Conservation (phyloP, 2,797 vertebrate species). For the Acipenser ruthenus region DNA sequence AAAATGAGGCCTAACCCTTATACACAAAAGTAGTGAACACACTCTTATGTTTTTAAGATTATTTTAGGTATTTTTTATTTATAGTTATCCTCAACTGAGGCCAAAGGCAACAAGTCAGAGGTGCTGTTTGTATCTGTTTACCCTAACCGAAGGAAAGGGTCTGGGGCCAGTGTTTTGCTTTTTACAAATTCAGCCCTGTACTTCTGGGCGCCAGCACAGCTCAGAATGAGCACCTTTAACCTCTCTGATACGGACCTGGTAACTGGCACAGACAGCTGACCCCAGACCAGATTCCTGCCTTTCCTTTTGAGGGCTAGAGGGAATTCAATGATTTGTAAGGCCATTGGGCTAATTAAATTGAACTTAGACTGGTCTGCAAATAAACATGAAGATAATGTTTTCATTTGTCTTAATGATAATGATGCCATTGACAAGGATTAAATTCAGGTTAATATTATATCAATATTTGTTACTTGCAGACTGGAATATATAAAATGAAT, state of each 20-base stretch:
- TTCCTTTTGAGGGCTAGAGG: constrained; percentile 59
- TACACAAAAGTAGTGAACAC: no score
- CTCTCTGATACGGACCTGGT: constrained; percentile 59
- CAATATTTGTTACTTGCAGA: no score
- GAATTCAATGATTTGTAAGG: constrained; percentile 53
- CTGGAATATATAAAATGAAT: no score
- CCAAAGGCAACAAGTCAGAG: constrained; percentile 30
- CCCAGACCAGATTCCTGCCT: constrained; percentile 57
- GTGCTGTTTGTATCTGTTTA: constrained; percentile 67
- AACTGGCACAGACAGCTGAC: constrained; percentile 59
- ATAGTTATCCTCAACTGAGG: constrained; percentile 5
- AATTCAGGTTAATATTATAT: neutral
- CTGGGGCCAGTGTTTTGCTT: constrained; percentile 57
- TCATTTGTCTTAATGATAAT: constrained; percentile 21
- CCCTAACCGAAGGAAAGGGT: constrained; percentile 55
- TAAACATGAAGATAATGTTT: constrained; percentile 46
- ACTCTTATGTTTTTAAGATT: no score
- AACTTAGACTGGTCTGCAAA: constrained; percentile 57
- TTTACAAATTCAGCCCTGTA: constrained; percentile 72
- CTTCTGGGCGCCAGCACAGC: constrained; percentile 73
- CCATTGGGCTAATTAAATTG: constrained; percentile 63
- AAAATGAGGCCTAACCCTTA: no score
- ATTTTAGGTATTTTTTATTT: no score
- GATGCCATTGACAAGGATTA: constrained; percentile 1
- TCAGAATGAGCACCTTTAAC: constrained; percentile 73